A percentile compares a stretch with the other conserved stretches of the same genome.
Evolutionary conservation across 64 coral and sea anemone species (phyloP).

Genomic region (Montipora cactus): DNA sequence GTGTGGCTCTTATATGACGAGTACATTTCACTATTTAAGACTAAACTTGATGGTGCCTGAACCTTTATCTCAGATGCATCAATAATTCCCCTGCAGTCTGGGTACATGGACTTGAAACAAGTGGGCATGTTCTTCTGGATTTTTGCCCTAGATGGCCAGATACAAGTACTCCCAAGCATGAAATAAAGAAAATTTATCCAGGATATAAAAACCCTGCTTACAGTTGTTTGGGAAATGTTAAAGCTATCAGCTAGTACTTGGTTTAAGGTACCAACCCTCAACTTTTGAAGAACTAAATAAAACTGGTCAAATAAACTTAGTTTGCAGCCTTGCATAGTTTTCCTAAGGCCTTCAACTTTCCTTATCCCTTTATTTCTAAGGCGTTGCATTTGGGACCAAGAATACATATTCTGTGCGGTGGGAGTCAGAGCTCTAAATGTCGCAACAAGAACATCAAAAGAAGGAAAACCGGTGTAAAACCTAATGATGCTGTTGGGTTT

Average conservation of each 20-base stretch:
- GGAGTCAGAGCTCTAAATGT: no score
- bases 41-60: constrained; percentile 59
- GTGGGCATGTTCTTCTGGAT: constrained; percentile 45
- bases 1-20: constrained; percentile 57
- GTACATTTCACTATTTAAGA: constrained; percentile 43
- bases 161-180: constrained; percentile 50
- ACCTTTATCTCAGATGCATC: constrained; percentile 58
- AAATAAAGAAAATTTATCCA: constrained; percentile 79
- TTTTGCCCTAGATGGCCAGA: constrained; percentile 54
- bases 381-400: no score
- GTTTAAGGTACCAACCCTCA: constrained; percentile 57
- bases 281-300: constrained; percentile 52
- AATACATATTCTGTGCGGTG: no score
- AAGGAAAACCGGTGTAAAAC: no score
- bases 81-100: constrained; percentile 42
- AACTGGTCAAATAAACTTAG: no score
- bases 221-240: constrained; percentile 40
- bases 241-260: constrained; percentile 34
- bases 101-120: constrained; percentile 7
- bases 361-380: no score
- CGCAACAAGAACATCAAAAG: no score
- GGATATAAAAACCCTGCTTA: constrained; percentile 63
- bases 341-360: no score
- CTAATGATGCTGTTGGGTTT: no score
- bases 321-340: no score